Percentiles rank a stretch among this genome's conserved stretches.
These are phyloP conservation scores for Ictalurus furcatus DNA, from an alignment of 2,113 vertebrate species.

Conservation along the genomic window DNA sequence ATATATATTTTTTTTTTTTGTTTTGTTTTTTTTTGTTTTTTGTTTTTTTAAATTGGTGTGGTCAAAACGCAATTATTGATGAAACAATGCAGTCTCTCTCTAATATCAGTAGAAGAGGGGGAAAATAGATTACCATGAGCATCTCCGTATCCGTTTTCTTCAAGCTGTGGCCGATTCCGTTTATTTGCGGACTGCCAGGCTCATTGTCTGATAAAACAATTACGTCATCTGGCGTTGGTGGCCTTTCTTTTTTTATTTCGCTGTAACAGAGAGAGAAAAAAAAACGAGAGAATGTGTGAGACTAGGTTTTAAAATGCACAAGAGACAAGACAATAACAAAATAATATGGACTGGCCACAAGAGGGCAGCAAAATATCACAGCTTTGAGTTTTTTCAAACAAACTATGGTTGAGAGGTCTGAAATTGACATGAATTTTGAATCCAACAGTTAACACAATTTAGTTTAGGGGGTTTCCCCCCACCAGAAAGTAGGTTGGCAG, in stretches of 20 bases:
- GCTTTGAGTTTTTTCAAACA: neutral
- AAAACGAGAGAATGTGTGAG: neutral
- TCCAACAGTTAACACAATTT: neutral
- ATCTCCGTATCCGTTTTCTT: constrained; percentile 85
- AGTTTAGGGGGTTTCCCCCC: neutral
- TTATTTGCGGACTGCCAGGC: constrained; percentile 87
- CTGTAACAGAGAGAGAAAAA: constrained; percentile 62
- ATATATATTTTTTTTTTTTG: no score
- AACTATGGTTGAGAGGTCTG: neutral
- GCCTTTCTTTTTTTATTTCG: constrained; percentile 84
- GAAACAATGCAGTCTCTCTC: neutral
- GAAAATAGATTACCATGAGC: constrained; percentile 79
- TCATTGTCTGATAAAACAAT: constrained; percentile 94
- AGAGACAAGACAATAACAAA: neutral
- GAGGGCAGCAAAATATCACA: constrained; percentile 19
- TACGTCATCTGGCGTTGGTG: constrained; percentile 87
- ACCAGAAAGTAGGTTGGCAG: neutral
- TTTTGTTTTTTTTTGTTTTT: no score
- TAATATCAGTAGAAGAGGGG: neutral
- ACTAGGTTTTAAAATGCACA: neutral
- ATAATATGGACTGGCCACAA: constrained; percentile 27
- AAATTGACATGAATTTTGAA: neutral
- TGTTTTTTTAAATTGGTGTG: no score
- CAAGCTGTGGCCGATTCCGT: constrained; percentile 79
- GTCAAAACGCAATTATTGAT: neutral